A percentile compares a stretch with the other conserved stretches of the same genome.
phyloP scores from a whole-genome alignment of 2,888 invertebrate genomes.

The Tinea semifulvella region DNA sequence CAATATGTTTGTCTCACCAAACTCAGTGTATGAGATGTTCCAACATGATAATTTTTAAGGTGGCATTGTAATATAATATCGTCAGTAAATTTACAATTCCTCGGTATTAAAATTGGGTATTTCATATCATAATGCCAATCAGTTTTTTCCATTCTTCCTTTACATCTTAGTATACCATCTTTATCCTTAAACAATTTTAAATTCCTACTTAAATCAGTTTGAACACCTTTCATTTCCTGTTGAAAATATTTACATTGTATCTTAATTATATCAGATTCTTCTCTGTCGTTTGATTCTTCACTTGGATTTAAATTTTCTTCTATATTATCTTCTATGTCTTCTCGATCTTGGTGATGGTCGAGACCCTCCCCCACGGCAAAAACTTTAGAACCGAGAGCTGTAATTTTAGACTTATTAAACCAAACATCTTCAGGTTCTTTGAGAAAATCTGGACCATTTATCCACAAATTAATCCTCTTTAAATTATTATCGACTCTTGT shows the following conservation, averaged over 20 bases:
- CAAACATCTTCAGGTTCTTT: no score
- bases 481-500: no score
- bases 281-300: no score
- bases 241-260: conserved; percentile 15
- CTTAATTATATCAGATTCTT: conserved; percentile 13
- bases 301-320: no score
- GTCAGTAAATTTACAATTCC: conserved; percentile 15
- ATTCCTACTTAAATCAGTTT: conserved; percentile 16
- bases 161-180: conserved; percentile 19
- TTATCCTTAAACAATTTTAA: conserved; percentile 18
- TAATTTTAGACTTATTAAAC: no score
- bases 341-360: no score
- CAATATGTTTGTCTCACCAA: conserved; percentile 18
- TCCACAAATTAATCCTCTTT: no score
- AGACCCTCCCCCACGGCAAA: no score
- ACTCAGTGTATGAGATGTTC: conserved; percentile 18
- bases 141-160: conserved; percentile 16
- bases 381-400: no score
- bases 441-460: no score
- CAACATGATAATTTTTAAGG: conserved; percentile 20
- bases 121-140: conserved; percentile 15
- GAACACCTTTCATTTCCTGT: conserved; percentile 15
- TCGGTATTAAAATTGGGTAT: conserved; percentile 18
- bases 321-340: no score
- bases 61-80: conserved; percentile 17